Evolutionary conservation across 2,888 invertebrate species (phyloP), one percentile per base, ranked within the genome.

Genomic region (Gymnocheta viridis): DNA sequence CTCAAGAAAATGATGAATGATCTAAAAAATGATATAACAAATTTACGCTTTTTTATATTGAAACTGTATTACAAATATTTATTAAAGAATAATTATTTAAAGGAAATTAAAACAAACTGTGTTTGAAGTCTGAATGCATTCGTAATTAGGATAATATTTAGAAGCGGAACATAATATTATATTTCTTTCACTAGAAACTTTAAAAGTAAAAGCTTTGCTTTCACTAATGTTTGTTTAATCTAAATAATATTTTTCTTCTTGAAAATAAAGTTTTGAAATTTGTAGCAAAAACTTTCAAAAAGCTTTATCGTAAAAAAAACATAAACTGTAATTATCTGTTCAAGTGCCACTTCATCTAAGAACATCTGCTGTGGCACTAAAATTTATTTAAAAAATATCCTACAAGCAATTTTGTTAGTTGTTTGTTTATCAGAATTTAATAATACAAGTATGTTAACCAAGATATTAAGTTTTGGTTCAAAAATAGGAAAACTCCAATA

Each of bases 281-380:
- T 27, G 19, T 19, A 5, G 6, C 0, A 58, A 14, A 27, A 29
- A 64, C 4, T 1, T 49, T 4, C 14, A 27, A 56, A 10, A 32
- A 32, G 22, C 29, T 74, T 64, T 74, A 12, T 32, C 66, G 56
- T 41, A 32, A 56, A 7, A 29, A 66, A 56, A 5, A 22, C 14
- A 66, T 56, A 73, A 66, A 58, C 29, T 73, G 24, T 38, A 58
- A 72, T 49, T 56, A 58, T 66, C n/a, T 58, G 56, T 24, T 58
- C 49, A 51, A n/a, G 58, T 44, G 22, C n/a, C 27, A 27, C 44
- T 14, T 2, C 5, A 19, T 17, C 24, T 24, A 19, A 64, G 22
- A 60, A 77, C 72, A 82, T 66, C 72, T 82, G 82, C 24, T 58
- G 5, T 60, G 14, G 12, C 58, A 24, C n/a, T 17, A 10, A 60